These are phyloP conservation scores for Brachionus rubens DNA, from an alignment of 1,140 invertebrate species.

Conservation along the genomic window DNA sequence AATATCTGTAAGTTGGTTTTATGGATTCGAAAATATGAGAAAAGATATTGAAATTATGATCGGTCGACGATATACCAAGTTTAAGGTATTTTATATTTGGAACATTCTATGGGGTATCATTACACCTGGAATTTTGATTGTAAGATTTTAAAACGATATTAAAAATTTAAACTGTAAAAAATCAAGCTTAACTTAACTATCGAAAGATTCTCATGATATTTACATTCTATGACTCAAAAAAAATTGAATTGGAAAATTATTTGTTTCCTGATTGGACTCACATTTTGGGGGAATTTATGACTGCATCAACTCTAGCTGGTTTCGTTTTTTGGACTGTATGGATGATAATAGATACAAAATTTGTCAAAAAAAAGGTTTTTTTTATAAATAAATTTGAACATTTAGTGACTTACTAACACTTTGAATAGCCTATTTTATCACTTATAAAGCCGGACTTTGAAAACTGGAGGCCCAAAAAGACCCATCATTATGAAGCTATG, in stretches of 20 bases:
- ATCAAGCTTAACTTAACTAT: background rate
- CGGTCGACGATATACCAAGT: conserved; percentile 16
- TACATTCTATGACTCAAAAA: background rate
- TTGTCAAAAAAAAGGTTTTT: conserved; percentile 29
- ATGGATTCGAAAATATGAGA: conserved; percentile 61
- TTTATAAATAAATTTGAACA: background rate
- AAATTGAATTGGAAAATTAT: conserved; percentile 7
- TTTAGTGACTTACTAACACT: background rate
- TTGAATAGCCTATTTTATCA: background rate
- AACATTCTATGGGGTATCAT: conserved; percentile 11
- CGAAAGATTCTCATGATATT: background rate
- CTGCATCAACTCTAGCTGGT: conserved; percentile 3
- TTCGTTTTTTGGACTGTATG: conserved; percentile 5
- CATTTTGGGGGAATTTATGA: conserved; percentile 20
- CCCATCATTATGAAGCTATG: background rate
- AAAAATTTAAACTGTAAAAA: too few relatives aligned
- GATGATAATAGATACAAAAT: conserved; percentile 1
- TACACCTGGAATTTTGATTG: conserved; percentile 34
- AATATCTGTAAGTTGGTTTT: conserved; percentile 72
- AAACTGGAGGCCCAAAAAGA: conserved; percentile 28
- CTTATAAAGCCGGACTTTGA: conserved; percentile 16
- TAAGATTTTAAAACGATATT: too few relatives aligned
- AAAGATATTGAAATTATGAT: conserved; percentile 28
- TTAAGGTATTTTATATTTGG: conserved; percentile 39
- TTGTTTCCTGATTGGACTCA: conserved; percentile 34